Conservation (phyloP, 2,113 vertebrate genomes). For the Tragelaphus imberbis region DNA sequence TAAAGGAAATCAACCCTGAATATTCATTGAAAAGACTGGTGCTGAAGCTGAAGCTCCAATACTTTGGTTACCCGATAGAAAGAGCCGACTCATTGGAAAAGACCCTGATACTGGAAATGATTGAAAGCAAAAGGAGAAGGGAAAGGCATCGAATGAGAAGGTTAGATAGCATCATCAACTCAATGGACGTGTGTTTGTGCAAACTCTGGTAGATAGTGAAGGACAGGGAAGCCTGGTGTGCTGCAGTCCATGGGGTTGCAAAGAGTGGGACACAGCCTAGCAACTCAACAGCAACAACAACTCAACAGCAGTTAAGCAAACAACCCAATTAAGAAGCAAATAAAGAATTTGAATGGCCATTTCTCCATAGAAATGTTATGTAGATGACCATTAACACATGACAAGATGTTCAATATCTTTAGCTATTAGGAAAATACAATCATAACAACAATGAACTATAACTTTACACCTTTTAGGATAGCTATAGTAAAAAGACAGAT, state of each 20-base stretch:
- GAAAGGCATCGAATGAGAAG: background rate
- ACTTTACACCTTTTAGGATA: background rate
- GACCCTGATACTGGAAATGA: background rate
- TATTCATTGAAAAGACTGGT: background rate
- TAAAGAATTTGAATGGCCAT: background rate
- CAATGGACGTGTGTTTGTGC: background rate
- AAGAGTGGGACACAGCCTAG: background rate
- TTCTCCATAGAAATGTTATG: background rate
- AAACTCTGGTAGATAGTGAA: background rate
- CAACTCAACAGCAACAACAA: background rate
- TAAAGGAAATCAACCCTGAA: background rate
- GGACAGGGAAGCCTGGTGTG: background rate
- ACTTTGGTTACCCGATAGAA: background rate
- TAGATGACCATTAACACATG: background rate
- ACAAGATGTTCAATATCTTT: background rate
- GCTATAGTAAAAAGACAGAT: background rate
- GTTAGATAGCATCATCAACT: background rate
- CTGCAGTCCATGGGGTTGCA: background rate
- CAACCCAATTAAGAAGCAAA: background rate
- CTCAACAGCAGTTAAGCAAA: background rate
- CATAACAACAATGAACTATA: background rate
- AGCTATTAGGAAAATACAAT: background rate
- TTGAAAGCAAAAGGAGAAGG: background rate
- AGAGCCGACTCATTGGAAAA: background rate
- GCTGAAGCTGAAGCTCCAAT: background rate